Evolutionary conservation across 2,888 invertebrate genomes (phyloP), one percentile per base, ranked within the genome.

Genomic region (Tiphia femorata): DNA sequence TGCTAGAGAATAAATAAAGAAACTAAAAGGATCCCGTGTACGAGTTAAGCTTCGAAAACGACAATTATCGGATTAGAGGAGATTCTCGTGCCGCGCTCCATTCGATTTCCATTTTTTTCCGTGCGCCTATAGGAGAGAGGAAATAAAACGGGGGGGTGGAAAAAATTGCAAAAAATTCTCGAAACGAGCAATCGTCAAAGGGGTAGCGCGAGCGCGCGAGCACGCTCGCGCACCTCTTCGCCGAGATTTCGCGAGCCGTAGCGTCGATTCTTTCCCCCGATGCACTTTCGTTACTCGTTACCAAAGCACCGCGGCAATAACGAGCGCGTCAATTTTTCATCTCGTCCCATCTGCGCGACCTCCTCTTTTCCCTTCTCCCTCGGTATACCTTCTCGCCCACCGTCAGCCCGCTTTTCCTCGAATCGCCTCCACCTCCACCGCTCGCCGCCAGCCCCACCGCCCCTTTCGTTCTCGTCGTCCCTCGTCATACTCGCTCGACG

Each of bases 261-360:
- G 2, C 14, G 12, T 33, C 12, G 33, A 33, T 33, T 14, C 8
- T 33, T 33, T 12, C 12, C 7, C 3, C 30, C 25, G 19, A 10
- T 43, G 40, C 16, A n/a, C 37, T 43, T 57, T 58, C 60, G 49
- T 57, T 52, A 54, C 33, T 48, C 44, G 51, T 35, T 58, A 50
- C 43, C 53, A 68, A 62, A 68, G 60, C 58, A 52, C 58, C 53
- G n/a, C n/a, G 41, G 58, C 64, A 73, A 74, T 74, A 74, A 74
- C 62, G 70, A 73, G 70, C 69, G 70, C 73, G 70, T 73, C 75
- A 75, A 75, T 73, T 73, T 62, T 65, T 58, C 65, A 62, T 70
- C 64, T 62, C 60, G 56, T 60, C 57, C 57, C 61, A 48, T 48
- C 60, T 58, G 58, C 59, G 58, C 42, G 23, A 27, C 40, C 48